Conservation (phyloP, 92 coral and sea anemone species). For the Parazoanthus atlanticus region DNA sequence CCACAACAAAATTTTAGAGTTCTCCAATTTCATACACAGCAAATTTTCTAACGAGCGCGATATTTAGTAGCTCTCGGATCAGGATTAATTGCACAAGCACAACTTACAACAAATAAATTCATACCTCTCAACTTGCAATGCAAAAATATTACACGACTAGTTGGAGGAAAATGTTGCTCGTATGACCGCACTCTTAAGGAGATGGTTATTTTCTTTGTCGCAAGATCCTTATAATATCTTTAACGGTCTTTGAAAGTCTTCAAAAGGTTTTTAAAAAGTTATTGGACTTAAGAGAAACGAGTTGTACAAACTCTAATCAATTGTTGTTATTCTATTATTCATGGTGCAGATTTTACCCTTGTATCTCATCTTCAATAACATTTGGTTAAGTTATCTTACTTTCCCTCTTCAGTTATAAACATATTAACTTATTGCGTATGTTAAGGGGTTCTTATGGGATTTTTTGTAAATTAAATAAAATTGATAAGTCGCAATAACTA, state of each 20-base stretch:
- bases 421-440: no score
- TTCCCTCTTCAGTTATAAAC: not conserved
- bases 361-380: not conserved
- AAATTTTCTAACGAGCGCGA: no score
- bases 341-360: not conserved
- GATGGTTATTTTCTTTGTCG: no score
- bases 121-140: no score
- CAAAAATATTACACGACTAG: no score
- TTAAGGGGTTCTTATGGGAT: not conserved
- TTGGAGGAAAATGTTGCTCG: not conserved
- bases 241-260: not conserved
- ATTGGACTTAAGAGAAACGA: not conserved
- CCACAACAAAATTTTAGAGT: no score
- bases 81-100: no score
- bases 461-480: not conserved
- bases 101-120: no score
- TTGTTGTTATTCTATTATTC: not conserved
- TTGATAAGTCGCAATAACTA: no score
- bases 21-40: no score
- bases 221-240: not conserved
- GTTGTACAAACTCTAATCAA: not conserved
- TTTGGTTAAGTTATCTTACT: not conserved
- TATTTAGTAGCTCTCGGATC: no score
- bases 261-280: not conserved
- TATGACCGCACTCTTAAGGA: not conserved